Percentiles rank a stretch among this genome's conserved stretches.
phyloP scores from a whole-genome alignment of 2,888 invertebrate species.

The Heliconius charithonia region DNA sequence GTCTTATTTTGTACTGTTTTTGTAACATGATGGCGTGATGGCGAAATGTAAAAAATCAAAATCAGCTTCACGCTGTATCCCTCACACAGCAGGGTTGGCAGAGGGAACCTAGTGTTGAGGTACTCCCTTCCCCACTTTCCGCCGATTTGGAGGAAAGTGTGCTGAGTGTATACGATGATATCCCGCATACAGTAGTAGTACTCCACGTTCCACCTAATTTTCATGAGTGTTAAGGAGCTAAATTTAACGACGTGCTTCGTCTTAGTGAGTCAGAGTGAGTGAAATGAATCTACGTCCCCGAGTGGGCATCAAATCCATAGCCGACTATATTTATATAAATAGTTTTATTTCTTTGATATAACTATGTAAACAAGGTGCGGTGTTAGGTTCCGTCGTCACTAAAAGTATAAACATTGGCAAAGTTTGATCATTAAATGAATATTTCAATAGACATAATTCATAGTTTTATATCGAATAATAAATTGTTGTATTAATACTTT shows the following conservation, averaged over 20 bases:
- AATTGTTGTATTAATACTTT: constrained; percentile 11
- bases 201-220: too few relatives aligned
- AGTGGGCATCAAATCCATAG: too few relatives aligned
- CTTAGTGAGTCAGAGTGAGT: background rate
- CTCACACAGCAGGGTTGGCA: too few relatives aligned
- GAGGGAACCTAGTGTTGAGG: too few relatives aligned
- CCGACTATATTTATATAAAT: too few relatives aligned
- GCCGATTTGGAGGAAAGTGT: too few relatives aligned
- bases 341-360: background rate
- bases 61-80: too few relatives aligned
- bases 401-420: constrained; percentile 13
- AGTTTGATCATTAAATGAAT: constrained; percentile 3
- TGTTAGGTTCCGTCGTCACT: background rate
- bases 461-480: constrained; percentile 7
- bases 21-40: background rate
- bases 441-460: constrained; percentile 9
- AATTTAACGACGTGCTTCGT: background rate
- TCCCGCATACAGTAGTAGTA: background rate
- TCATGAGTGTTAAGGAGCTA: background rate
- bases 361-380: background rate
- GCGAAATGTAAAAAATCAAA: too few relatives aligned
- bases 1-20: background rate
- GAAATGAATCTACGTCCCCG: too few relatives aligned
- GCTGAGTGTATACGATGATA: background rate
- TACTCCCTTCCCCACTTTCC: too few relatives aligned